phyloP scores from a whole-genome alignment of 2,888 invertebrate genomes.

The Anthophora plumipes region DNA sequence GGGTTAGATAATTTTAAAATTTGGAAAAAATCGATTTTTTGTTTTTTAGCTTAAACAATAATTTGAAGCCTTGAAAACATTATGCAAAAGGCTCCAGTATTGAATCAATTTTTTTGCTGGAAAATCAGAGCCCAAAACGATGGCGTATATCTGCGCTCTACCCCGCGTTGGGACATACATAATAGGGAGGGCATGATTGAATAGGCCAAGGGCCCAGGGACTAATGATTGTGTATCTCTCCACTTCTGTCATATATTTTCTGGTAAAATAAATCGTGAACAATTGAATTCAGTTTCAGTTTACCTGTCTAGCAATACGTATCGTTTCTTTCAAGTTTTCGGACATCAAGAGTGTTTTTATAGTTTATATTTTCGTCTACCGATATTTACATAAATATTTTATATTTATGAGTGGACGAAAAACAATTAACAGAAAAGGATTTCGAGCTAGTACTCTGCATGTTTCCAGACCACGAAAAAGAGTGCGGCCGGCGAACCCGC shows the following conservation, averaged over 20 bases:
- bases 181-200: neutral
- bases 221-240: no score
- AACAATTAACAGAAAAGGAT: slow-evolving; percentile 1
- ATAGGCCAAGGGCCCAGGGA: no score
- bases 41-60: slow-evolving; percentile 3
- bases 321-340: no score
- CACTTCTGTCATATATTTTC: no score
- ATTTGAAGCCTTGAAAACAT: neutral
- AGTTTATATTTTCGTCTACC: no score
- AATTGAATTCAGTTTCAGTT: no score
- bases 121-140: neutral
- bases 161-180: neutral
- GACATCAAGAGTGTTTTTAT: no score
- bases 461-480: slow-evolving; percentile 11
- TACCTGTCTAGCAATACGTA: no score
- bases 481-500: slow-evolving; percentile 9
- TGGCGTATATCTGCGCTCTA: neutral
- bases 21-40: neutral
- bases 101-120: neutral
- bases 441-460: neutral
- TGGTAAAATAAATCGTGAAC: no score
- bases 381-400: no score
- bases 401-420: slow-evolving; percentile 15
- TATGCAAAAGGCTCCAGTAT: neutral
- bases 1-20: neutral